Evolutionary conservation across 2,888 invertebrate genomes (phyloP), one percentile per base, ranked within the genome.

Genomic region (Campoplex nolae): DNA sequence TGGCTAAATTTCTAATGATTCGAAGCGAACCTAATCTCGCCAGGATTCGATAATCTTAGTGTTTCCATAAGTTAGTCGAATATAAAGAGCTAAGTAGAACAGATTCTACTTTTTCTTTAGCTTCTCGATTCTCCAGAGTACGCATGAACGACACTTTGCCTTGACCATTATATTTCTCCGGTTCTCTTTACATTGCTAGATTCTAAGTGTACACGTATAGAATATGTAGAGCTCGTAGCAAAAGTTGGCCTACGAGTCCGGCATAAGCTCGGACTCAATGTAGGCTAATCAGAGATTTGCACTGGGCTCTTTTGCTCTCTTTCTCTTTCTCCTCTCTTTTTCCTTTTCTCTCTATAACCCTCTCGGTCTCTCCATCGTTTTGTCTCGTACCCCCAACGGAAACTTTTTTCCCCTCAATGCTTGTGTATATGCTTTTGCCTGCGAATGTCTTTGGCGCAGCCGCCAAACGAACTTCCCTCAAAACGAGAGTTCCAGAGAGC

Each of bases 251-350:
- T 78, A 77, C 65, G 81, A 75, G 83, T 85, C 80, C 76, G 80
- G 81, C 85, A 67, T 88, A 89, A 90, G 89, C 90, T 87, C 71
- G 45, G 76, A 58, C 83, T 86, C 89, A 90, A 92, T 92, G 89
- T 92, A 91, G 92, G 92, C 91, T 93, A 93, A 93, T 93, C 91
- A 91, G 89, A 90, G 91, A 92, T 92, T 91, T 90, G 82, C 83
- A 73, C 74, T 8, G 77, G 84, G 80, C 23, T 79, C 79, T 62
- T 13, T 74, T 67, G 74, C 67, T 83, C 48, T 78, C 67, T 28
- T 75, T 83, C 48, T 78, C 67, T 28, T 75, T 56, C 77, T 62
- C 28, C 18, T 74, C n/a, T 38, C 82, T 16, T 62, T 62, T 62
- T 62, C 62, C 51, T 51, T 32, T 76, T 75, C 82, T 74, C 75